These are phyloP conservation scores for Vannuccia rotundouncinata DNA, from an alignment of 2,888 invertebrate species.

Conservation along the genomic window DNA sequence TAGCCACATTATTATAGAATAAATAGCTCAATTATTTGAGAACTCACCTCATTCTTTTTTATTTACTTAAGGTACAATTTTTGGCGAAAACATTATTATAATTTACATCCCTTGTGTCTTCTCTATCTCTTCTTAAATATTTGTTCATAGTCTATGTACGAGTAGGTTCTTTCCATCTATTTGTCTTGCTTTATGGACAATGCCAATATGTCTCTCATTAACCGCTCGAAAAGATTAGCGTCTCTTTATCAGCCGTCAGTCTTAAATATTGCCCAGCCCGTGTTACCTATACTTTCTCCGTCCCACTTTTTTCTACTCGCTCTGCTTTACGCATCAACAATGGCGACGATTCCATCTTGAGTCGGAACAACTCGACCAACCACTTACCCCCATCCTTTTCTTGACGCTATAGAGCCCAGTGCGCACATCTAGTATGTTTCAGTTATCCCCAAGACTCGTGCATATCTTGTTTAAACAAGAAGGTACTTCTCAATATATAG, in stretches of 20 bases:
- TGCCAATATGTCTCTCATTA: conserved; percentile 22
- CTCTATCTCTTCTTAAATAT: not conserved
- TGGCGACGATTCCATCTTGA: conserved; percentile 9
- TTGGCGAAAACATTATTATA: not conserved
- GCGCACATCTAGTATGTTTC: not conserved
- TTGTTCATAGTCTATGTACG: not conserved
- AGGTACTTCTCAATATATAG: not conserved
- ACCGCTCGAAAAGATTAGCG: not conserved
- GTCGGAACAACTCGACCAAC: not conserved
- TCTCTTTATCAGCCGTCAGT: conserved; percentile 9
- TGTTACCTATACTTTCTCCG: not conserved
- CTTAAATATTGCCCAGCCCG: not conserved
- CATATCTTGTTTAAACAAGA: not conserved
- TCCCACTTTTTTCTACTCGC: not conserved
- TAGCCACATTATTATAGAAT: not conserved
- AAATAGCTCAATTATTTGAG: not conserved
- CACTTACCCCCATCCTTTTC: not conserved
- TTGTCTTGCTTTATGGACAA: not conserved
- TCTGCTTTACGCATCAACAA: not conserved
- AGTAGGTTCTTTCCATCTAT: not conserved
- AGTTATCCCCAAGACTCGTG: not conserved
- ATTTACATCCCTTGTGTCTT: not conserved
- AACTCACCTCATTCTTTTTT: not conserved
- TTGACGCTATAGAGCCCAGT: not conserved
- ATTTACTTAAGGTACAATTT: not conserved